phyloP scores from a whole-genome alignment of 2,113 vertebrate species.

The Ceuthmochares aereus region DNA sequence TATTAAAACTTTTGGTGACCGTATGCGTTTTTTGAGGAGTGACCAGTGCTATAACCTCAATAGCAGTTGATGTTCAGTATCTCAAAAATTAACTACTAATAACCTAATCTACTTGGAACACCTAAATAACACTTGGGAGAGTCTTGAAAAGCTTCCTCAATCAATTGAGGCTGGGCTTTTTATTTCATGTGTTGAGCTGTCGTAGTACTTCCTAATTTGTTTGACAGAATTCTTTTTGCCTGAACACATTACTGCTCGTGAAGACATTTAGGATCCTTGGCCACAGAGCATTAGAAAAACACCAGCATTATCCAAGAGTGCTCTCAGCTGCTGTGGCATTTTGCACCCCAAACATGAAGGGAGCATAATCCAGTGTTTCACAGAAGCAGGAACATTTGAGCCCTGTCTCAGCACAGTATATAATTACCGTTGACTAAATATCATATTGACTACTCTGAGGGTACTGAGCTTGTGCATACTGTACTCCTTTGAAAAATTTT shows the following conservation, averaged over 20 bases:
- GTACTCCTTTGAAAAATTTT: background rate
- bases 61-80: background rate
- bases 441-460: background rate
- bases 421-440: background rate
- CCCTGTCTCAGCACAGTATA: background rate
- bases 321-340: background rate
- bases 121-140: background rate
- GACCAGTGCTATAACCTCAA: background rate
- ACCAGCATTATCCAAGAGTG: background rate
- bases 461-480: background rate
- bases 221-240: conserved; percentile 37
- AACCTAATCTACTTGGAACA: background rate
- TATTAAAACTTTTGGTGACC: background rate
- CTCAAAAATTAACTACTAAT: background rate
- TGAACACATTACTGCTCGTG: conserved; percentile 61
- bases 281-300: conserved; percentile 43
- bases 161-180: background rate
- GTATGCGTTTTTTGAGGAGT: background rate
- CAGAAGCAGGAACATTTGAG: background rate
- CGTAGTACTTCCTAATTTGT: conserved; percentile 58
- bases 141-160: background rate
- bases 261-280: conserved; percentile 53
- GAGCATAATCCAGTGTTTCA: background rate
- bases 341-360: background rate
- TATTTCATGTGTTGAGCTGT: background rate